Percentiles rank a stretch among this genome's conserved stretches.
These are phyloP conservation scores for Ciconia stormi DNA, from an alignment of 2,113 vertebrate genomes.

Conservation along the genomic window DNA sequence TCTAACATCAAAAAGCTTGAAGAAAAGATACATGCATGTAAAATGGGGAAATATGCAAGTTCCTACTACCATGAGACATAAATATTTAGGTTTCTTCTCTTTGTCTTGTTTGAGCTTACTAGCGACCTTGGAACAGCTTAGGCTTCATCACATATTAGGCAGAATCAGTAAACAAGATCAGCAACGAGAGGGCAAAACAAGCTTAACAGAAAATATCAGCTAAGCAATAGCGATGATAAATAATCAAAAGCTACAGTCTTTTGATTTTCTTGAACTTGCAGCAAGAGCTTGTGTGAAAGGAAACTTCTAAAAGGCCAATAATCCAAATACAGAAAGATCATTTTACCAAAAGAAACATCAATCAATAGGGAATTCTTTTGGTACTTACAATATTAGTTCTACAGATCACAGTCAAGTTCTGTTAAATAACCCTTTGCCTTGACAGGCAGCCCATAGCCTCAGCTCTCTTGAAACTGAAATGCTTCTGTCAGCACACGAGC, in stretches of 20 bases:
- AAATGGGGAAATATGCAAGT: background rate
- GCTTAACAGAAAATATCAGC: background rate
- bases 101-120: background rate
- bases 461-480: background rate
- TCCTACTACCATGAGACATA: background rate
- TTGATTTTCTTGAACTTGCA: background rate
- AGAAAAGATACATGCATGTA: background rate
- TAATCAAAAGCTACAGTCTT: background rate
- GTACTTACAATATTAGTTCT: background rate
- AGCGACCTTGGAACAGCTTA: background rate
- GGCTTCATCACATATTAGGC: background rate
- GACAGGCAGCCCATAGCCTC: background rate
- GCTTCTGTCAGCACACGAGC: background rate
- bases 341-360: background rate
- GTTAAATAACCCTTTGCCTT: background rate
- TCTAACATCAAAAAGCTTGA: background rate
- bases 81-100: background rate
- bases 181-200: background rate
- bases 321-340: background rate
- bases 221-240: background rate
- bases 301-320: background rate
- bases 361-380: background rate
- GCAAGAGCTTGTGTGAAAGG: background rate
- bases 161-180: background rate
- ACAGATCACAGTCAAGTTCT: background rate